Evolutionary conservation across 2,888 invertebrate species (phyloP).

Genomic region (Platypus cylindrus): DNA sequence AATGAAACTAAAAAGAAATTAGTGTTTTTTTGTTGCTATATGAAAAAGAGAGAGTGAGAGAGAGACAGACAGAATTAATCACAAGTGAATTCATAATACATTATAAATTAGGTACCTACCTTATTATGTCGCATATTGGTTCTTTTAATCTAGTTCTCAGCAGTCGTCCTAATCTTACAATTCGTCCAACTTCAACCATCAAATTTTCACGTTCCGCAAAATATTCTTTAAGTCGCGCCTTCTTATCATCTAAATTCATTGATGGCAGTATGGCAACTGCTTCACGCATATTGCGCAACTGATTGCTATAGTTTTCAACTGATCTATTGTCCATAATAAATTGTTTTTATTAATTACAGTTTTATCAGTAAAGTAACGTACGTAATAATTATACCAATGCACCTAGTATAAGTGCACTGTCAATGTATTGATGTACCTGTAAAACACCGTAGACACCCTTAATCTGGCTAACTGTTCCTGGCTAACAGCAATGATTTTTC

Average conservation of each 20-base stretch:
- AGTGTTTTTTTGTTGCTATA: too few relatives aligned
- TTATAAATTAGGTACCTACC: too few relatives aligned
- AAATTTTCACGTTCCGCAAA: conserved; percentile 49
- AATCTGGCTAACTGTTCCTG: conserved; percentile 66
- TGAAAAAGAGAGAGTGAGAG: too few relatives aligned
- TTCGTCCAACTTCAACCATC: conserved; percentile 56
- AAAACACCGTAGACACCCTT: conserved; percentile 62
- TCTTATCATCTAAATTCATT: conserved; percentile 35
- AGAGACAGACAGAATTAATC: too few relatives aligned
- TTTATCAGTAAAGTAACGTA: not conserved
- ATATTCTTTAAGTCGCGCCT: conserved; percentile 40
- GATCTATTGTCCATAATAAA: conserved; percentile 28
- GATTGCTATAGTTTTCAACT: conserved; percentile 49
- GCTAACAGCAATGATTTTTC: conserved; percentile 51
- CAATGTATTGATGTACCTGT: too few relatives aligned
- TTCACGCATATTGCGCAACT: conserved; percentile 46
- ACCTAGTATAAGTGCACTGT: too few relatives aligned
- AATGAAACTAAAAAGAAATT: too few relatives aligned
- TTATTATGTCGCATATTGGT: conserved; percentile 33
- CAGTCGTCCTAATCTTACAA: conserved; percentile 56
- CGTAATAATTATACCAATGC: too few relatives aligned
- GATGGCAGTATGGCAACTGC: conserved; percentile 39
- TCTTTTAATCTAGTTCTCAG: conserved; percentile 53
- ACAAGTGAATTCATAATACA: too few relatives aligned
- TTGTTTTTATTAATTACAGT: too few relatives aligned